phyloP scores from a whole-genome alignment of 2,888 invertebrate species.

The Tyria jacobaeae region DNA sequence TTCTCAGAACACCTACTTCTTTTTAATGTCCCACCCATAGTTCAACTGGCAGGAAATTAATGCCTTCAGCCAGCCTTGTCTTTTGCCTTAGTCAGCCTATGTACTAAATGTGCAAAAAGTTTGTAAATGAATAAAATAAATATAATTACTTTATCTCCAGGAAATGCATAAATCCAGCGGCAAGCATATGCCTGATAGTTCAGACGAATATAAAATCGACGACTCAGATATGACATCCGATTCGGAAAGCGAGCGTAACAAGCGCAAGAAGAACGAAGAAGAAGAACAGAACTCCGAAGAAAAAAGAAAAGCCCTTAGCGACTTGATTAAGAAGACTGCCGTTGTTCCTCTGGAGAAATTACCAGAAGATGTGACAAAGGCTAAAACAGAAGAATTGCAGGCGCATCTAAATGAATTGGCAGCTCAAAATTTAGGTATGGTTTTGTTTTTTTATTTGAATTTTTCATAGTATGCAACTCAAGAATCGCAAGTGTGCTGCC shows the following conservation, averaged over 20 bases:
- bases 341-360: constrained; percentile 78
- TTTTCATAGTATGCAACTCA: neutral
- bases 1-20: no score
- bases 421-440: constrained; percentile 29
- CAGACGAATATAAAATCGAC: constrained; percentile 80
- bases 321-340: constrained; percentile 72
- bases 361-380: constrained; percentile 73
- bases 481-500: no score
- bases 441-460: neutral
- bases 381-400: constrained; percentile 72
- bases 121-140: neutral
- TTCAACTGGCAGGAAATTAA: no score
- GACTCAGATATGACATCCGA: constrained; percentile 66
- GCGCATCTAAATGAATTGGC: constrained; percentile 64
- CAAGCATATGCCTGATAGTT: constrained; percentile 84
- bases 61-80: no score
- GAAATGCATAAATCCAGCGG: constrained; percentile 85
- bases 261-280: constrained; percentile 64
- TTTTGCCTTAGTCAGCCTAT: no score
- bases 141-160: constrained; percentile 51
- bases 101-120: no score
- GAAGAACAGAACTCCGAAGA: constrained; percentile 63
- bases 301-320: constrained; percentile 60
- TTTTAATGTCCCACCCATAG: no score
- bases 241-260: constrained; percentile 74